Conservation (phyloP, 2,888 invertebrate genomes). For the Carabus problematicus region DNA sequence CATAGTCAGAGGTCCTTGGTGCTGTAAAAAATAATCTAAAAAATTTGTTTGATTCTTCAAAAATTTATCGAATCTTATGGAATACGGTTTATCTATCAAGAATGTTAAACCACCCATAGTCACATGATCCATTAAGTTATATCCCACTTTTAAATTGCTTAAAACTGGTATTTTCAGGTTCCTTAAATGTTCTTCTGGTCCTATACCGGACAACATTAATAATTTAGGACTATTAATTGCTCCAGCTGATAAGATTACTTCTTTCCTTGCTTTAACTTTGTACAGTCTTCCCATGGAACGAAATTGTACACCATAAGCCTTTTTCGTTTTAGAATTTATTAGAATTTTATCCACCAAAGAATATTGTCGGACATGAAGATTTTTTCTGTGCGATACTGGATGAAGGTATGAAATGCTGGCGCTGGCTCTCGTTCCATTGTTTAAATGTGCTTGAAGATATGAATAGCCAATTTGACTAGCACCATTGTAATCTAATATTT, state of each 20-base stretch:
- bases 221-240: conserved; percentile 68
- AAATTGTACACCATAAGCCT: background rate
- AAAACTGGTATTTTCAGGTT: conserved; percentile 51
- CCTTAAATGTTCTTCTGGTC: conserved; percentile 56
- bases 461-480: background rate
- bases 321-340: background rate
- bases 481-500: background rate
- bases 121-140: conserved; percentile 51
- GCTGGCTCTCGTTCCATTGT: background rate
- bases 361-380: background rate
- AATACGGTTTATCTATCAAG: conserved; percentile 62
- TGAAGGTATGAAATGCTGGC: background rate
- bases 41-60: conserved; percentile 51
- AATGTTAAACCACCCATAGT: conserved; percentile 74
- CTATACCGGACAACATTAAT: conserved; percentile 68
- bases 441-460: background rate
- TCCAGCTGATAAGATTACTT: conserved; percentile 64
- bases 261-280: conserved; percentile 50
- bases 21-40: conserved; percentile 54
- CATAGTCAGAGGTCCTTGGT: conserved; percentile 61
- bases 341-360: background rate
- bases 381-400: background rate
- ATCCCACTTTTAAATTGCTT: conserved; percentile 47
- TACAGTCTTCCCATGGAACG: background rate
- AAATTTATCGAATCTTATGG: conserved; percentile 54